A percentile compares a stretch with the other conserved stretches of the same genome.
These are phyloP conservation scores for Erpobdella octoculata DNA, from an alignment of 2,888 invertebrate genomes.

Conservation along the genomic window DNA sequence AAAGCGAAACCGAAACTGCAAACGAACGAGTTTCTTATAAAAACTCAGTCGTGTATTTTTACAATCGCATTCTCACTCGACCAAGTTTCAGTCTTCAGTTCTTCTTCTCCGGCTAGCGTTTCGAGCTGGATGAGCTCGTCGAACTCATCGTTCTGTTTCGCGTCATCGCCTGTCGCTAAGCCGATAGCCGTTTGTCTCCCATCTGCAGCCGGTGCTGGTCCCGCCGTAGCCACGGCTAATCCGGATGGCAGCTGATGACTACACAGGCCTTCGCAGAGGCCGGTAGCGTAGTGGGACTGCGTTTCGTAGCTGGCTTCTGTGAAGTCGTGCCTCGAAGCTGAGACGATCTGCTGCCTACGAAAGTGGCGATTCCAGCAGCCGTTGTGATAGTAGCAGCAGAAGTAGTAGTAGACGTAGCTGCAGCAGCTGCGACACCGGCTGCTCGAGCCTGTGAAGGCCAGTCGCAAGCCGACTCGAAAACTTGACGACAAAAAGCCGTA, in stretches of 20 bases:
- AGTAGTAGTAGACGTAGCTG: not conserved
- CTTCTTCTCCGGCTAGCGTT: no score
- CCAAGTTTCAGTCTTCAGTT: no score
- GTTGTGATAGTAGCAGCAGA: not conserved
- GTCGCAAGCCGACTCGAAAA: constrained; percentile 36
- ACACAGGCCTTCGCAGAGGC: not conserved
- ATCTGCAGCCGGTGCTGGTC: no score
- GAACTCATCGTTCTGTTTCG: no score
- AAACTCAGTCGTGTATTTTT: no score
- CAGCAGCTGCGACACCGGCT: not conserved
- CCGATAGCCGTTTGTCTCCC: not conserved
- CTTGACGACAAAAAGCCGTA: constrained; percentile 45
- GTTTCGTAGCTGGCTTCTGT: not conserved
- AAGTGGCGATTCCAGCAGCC: not conserved
- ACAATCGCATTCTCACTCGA: no score
- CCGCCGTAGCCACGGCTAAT: no score
- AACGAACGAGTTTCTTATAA: no score
- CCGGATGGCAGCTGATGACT: no score
- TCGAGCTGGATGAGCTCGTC: no score
- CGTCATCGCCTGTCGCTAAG: not conserved
- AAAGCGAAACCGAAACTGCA: no score
- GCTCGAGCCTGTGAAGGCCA: constrained; percentile 19
- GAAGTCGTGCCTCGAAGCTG: not conserved
- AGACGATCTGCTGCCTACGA: not conserved
- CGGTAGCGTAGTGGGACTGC: not conserved